Evolutionary conservation across 2,797 vertebrate genomes (phyloP).

Genomic region (Oceanodroma leucorhoa): DNA sequence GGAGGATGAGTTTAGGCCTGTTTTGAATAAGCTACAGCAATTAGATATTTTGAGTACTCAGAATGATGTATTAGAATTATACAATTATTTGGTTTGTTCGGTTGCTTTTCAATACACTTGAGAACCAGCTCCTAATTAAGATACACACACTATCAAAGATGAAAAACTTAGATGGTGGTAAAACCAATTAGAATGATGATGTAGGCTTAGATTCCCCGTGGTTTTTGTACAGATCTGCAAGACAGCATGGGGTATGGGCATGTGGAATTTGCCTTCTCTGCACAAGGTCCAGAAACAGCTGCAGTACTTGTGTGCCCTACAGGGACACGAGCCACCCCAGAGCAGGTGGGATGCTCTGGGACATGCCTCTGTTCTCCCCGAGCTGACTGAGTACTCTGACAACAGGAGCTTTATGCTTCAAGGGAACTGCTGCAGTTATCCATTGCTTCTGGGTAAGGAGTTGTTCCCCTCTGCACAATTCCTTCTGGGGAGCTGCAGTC

Average conservation of each 20-base stretch:
- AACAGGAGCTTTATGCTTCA: background rate
- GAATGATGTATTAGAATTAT: slow-evolving; percentile 34
- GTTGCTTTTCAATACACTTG: slow-evolving; percentile 59
- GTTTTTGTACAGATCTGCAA: slow-evolving; percentile 14
- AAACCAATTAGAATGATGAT: slow-evolving; percentile 60
- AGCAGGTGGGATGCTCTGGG: background rate
- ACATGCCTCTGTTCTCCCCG: background rate
- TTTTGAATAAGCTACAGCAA: slow-evolving; percentile 44
- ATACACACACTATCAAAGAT: slow-evolving; percentile 53
- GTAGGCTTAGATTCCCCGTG: slow-evolving; percentile 28
- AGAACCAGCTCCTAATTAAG: slow-evolving; percentile 56
- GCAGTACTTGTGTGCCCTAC: background rate
- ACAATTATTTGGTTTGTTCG: slow-evolving; percentile 51
- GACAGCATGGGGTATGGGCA: background rate
- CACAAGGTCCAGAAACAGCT: background rate
- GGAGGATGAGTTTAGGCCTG: background rate
- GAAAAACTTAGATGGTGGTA: slow-evolving; percentile 34
- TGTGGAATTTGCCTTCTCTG: background rate
- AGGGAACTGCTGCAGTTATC: background rate
- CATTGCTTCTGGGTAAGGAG: background rate
- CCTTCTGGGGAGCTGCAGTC: background rate
- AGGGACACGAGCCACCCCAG: background rate
- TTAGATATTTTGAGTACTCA: slow-evolving; percentile 18
- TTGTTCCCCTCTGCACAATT: background rate
- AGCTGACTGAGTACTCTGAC: background rate